A percentile compares a stretch with the other conserved stretches of the same genome.
phyloP scores from a whole-genome alignment of 2,888 invertebrate genomes.

The Parnassius apollo region DNA sequence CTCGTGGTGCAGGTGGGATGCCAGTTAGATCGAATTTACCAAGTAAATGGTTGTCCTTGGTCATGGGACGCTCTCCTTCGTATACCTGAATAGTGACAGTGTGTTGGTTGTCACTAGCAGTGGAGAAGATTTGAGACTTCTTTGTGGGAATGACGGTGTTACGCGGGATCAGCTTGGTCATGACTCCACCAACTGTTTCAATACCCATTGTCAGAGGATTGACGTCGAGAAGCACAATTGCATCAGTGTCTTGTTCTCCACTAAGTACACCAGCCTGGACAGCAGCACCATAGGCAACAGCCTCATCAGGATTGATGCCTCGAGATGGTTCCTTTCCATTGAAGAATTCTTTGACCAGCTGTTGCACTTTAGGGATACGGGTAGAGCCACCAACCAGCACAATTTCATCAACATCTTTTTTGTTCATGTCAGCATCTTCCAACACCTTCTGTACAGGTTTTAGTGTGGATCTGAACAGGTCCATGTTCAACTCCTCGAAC shows the following conservation, averaged over 20 bases:
- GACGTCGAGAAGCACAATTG: constrained; percentile 97
- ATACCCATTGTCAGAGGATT: constrained; percentile 99
- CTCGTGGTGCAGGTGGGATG: constrained; percentile 96
- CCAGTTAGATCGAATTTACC: constrained; percentile 99
- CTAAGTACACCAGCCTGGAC: constrained; percentile 99
- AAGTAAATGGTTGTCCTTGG: constrained; percentile 98
- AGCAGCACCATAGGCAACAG: constrained; percentile 98
- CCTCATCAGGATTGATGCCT: constrained; percentile 99
- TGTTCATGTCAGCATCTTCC: constrained; percentile 99
- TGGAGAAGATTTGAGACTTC: constrained; percentile 99
- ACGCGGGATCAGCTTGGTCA: constrained; percentile 98
- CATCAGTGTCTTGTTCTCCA: constrained; percentile 98
- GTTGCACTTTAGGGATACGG: constrained; percentile 98
- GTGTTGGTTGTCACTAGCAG: constrained; percentile 99
- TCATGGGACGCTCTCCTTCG: constrained; percentile 99
- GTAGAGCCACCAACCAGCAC: constrained; percentile 99
- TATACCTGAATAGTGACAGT: constrained; percentile 99
- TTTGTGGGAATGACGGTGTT: constrained; percentile 99
- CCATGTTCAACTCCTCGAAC: constrained; percentile 99
- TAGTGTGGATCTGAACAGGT: constrained; percentile 93
- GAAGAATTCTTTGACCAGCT: constrained; percentile 96
- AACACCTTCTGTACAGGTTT: constrained; percentile 97
- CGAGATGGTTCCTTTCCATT: constrained; percentile 98
- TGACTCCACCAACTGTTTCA: constrained; percentile 99
- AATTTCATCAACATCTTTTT: constrained; percentile 98